Base-by-base conservation (phyloP, 2,113 vertebrate species). In the Dinomys branickii region DNA sequence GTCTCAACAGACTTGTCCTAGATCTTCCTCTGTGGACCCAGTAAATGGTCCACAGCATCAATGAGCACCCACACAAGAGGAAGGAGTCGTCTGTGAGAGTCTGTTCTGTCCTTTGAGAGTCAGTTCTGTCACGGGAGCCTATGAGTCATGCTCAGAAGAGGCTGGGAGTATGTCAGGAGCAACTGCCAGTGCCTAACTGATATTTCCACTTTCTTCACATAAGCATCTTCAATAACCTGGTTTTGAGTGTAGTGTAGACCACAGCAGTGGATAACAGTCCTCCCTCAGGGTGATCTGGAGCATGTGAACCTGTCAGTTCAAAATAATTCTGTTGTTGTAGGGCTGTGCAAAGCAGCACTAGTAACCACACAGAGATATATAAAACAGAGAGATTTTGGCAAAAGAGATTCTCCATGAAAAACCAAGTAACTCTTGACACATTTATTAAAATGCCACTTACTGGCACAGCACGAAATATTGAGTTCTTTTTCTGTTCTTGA, bases 1-100 rank as follows among this genome's bases (percentile, higher is more conserved):
- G 33, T 94, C 71, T 94, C 65, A 63, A 41, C 10, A 96, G 92
- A 89, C 80, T 81, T 93, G 63, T 92, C 95, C 71, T 84, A 92
- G 59, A 95, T 94, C 89, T 77, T 90, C 30, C 56, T 93, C 77
- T 80, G 47, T 12, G 58, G 85, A 95, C 67, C 30, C 54, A 65
- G 85, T 85, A 88, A 90, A 88, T 44, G 61, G 88, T 44, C 85
- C 88, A 59, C 7, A 33, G 20, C 33, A 35, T 2, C 14, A 17
- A 50, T 10, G 12, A n/a, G 7, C 85, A 47, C 19, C 47, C 3
- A 30, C 20, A 11, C 1, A 0, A 0, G 38, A 82, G 20, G 10
- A 92, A 75, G 47, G 35, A 13, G 7, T 11, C 47, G 58, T 33
- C 47, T 71, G 7, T 20, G 22, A 19, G 41, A 83, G 33, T 30